A percentile compares a stretch with the other conserved stretches of the same genome.
These are phyloP conservation scores for Lasioglossum villosulum DNA, from an alignment of 2,888 invertebrate genomes.

Conservation along the genomic window DNA sequence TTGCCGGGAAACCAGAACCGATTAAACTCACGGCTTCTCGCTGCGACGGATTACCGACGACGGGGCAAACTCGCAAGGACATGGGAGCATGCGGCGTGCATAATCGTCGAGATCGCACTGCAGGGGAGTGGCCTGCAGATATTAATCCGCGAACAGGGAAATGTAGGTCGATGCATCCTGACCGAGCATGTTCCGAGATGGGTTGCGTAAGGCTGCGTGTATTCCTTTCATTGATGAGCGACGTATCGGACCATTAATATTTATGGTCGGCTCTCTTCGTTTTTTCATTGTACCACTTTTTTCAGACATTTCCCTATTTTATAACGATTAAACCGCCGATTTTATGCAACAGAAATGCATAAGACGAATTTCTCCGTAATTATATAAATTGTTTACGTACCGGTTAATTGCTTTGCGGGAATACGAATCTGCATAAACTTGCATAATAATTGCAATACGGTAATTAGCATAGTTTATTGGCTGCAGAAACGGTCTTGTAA, in stretches of 20 bases:
- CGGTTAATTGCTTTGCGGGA: neutral
- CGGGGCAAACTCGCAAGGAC: slow-evolving; percentile 21
- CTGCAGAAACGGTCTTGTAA: neutral
- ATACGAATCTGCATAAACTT: neutral
- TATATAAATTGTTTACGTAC: neutral
- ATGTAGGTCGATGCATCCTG: slow-evolving; percentile 31
- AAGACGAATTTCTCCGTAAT: neutral
- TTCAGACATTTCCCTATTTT: neutral
- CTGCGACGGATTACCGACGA: neutral
- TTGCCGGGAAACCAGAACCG: neutral
- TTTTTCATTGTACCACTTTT: neutral
- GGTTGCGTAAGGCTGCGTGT: slow-evolving; percentile 4
- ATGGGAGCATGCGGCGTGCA: neutral
- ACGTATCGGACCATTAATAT: slow-evolving; percentile 3
- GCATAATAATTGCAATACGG: neutral
- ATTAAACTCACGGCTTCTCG: neutral
- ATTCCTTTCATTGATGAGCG: slow-evolving; percentile 5
- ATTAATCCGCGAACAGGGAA: slow-evolving; percentile 4
- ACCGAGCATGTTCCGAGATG: neutral
- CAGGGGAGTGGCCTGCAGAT: slow-evolving; percentile 18
- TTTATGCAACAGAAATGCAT: neutral
- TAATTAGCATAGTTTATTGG: neutral
- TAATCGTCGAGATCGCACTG: neutral
- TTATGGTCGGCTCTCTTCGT: neutral
- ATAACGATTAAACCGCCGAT: neutral